A percentile compares a stretch with the other conserved stretches of the same genome.
Evolutionary conservation across 30 jellyfish, hydroid and myxozoan species (phyloP).

Genomic region (Hydractinia echinata): DNA sequence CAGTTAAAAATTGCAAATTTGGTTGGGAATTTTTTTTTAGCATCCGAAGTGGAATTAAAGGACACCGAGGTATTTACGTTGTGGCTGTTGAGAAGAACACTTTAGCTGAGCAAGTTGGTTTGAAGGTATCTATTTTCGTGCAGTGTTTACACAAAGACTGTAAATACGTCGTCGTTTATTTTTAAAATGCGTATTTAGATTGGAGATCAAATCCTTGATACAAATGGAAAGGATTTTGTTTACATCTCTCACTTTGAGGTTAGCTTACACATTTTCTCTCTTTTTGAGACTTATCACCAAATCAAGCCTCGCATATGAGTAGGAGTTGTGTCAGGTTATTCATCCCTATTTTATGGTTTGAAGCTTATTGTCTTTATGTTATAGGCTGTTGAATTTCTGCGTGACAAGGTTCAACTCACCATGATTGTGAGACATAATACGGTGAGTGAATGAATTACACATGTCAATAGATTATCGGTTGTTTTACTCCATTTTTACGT

Average conservation of each 20-base stretch:
- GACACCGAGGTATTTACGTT: conserved; percentile 53
- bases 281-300: too few relatives aligned
- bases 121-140: conserved; percentile 32
- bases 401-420: conserved; percentile 53
- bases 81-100: conserved; percentile 50
- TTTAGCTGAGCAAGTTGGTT: conserved; percentile 66
- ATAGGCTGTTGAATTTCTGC: conserved; percentile 68
- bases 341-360: neutral
- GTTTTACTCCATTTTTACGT: neutral
- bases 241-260: conserved; percentile 70
- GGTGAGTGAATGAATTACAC: conserved; percentile 23
- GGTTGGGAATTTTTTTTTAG: conserved; percentile 11
- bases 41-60: conserved; percentile 64
- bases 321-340: neutral
- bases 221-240: conserved; percentile 64
- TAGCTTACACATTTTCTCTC: neutral
- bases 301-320: too few relatives aligned
- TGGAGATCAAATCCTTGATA: conserved; percentile 80
- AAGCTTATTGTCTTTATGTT: neutral
- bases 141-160: neutral
- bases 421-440: conserved; percentile 70
- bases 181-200: conserved; percentile 25
- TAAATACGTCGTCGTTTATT: neutral
- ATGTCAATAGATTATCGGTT: neutral
- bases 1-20: too few relatives aligned